phyloP scores from a whole-genome alignment of 2,113 vertebrate species.

The Epinephelus lanceolatus region DNA sequence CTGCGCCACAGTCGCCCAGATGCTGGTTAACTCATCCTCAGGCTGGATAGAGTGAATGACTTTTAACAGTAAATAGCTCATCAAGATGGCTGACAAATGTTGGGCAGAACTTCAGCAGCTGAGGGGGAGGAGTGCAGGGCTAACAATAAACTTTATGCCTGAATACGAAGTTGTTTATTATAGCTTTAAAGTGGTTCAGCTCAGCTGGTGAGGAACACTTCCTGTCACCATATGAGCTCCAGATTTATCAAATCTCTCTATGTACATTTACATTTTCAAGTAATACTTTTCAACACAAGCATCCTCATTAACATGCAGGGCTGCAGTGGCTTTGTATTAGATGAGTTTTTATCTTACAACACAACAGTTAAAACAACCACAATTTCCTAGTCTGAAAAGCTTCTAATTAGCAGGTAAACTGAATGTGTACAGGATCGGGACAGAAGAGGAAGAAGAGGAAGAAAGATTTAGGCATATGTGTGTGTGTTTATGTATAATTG shows the following conservation, averaged over 20 bases:
- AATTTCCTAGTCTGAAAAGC: not conserved
- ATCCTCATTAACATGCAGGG: not conserved
- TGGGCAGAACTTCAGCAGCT: not conserved
- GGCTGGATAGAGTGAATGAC: not conserved
- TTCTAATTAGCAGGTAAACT: not conserved
- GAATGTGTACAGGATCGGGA: too few species aligned
- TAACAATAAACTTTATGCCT: not conserved
- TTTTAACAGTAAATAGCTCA: not conserved
- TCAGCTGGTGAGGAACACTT: not conserved
- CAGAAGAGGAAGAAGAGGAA: not conserved
- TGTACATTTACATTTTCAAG: not conserved
- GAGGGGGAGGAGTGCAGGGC: not conserved
- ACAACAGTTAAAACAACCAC: not conserved
- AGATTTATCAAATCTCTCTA: not conserved
- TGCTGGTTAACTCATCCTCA: not conserved
- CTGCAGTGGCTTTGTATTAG: not conserved
- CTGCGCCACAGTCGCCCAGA: not conserved
- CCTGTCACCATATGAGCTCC: not conserved
- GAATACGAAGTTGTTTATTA: not conserved
- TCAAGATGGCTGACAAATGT: constrained; percentile 5
- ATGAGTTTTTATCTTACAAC: too few species aligned
- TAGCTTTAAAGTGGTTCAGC: not conserved
- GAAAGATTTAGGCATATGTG: not conserved
- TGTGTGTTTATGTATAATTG: not conserved
- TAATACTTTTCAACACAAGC: not conserved